Conservation (phyloP, 2,888 invertebrate species). For the Drosophila subsilvestris region DNA sequence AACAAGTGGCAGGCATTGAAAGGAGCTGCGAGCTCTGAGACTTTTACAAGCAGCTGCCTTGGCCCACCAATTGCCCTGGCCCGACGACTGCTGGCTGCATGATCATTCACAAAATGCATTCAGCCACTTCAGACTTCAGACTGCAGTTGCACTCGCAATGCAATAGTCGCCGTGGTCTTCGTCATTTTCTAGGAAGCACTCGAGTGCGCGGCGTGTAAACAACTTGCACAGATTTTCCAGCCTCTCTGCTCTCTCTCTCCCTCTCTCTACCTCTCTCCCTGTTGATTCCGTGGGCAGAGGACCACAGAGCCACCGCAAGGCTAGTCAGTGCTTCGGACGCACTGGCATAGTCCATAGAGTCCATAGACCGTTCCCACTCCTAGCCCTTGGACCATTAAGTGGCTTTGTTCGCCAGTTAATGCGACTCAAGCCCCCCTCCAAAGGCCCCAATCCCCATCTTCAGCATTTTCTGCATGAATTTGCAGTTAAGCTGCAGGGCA, state of each 20-base stretch:
- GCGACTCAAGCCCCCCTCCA: conserved; percentile 1
- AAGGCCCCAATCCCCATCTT: conserved; percentile 2
- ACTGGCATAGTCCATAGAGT: conserved; percentile 33
- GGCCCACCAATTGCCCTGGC: conserved; percentile 42
- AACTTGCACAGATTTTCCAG: conserved; percentile 59
- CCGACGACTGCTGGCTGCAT: conserved; percentile 49
- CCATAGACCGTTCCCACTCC: conserved; percentile 6
- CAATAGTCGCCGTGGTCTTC: conserved; percentile 52
- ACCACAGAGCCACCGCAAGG: conserved; percentile 51
- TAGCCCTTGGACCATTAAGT: conserved; percentile 65
- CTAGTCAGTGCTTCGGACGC: conserved; percentile 60
- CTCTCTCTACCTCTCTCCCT: neutral
- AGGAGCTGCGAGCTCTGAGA: conserved; percentile 44
- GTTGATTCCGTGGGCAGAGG: neutral
- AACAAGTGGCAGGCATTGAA: conserved; percentile 78
- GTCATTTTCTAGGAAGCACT: conserved; percentile 79
- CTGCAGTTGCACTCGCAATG: conserved; percentile 39
- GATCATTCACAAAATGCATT: conserved; percentile 70
- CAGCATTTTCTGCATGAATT: conserved; percentile 70
- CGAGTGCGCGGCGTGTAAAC: conserved; percentile 69
- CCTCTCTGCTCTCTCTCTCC: conserved; percentile 2
- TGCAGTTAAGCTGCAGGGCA: conserved; percentile 67
- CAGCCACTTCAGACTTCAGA: conserved; percentile 56
- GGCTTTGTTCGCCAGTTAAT: conserved; percentile 65
- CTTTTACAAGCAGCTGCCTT: conserved; percentile 51